Base-by-base conservation (phyloP, 2,113 vertebrate species). In the Pampusana beccarii region DNA sequence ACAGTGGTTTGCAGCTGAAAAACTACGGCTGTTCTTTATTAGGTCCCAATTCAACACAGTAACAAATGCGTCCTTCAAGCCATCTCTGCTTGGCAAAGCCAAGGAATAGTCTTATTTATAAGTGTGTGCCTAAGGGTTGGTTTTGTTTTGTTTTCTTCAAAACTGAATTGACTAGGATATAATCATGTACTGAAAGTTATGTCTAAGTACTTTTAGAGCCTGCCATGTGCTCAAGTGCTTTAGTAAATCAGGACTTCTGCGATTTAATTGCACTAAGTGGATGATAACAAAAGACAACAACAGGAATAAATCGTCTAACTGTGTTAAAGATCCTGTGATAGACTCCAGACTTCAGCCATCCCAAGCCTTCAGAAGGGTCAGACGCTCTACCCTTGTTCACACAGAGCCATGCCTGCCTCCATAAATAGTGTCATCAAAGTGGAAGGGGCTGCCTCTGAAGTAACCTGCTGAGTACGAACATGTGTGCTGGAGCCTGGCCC, bases 391-490 rank as follows among this genome's bases (percentile, higher is more conserved):
- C 90, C 95, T 92, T 96, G 88, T 96, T 97, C 95, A 57, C 95
- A 93, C 92, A 79, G 81, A 96, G 93, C 26, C 1, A 54, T 91
- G 94, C 85, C 95, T 97, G 95, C 90, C 95, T 96, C 93, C 96
- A 96, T 96, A 96, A 97, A 96, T 90, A 97, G 94, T 92, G 92
- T 95, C 96, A 95, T 93, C 95, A 96, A 97, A 97, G 96, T 84
- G 80, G 95, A 84, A 67, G 73, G 69, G 73, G 44, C 83, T 97
- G 91, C 92, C 93, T 97, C 96, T 96, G 93, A 96, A 96, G 93
- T 93, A 94, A 96, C 83, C 80, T 87, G 92, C 92, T 96, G 95
- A 97, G 93, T 84, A 95, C 1, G 61, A 97, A 96, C 92, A 97
- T 67, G 85, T 96, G 96, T 96, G 95, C 93, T 96, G 96, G 95